Evolutionary conservation across 1,140 invertebrate genomes (phyloP), one percentile per base, ranked within the genome.

Genomic region (Eulimnadia texana): DNA sequence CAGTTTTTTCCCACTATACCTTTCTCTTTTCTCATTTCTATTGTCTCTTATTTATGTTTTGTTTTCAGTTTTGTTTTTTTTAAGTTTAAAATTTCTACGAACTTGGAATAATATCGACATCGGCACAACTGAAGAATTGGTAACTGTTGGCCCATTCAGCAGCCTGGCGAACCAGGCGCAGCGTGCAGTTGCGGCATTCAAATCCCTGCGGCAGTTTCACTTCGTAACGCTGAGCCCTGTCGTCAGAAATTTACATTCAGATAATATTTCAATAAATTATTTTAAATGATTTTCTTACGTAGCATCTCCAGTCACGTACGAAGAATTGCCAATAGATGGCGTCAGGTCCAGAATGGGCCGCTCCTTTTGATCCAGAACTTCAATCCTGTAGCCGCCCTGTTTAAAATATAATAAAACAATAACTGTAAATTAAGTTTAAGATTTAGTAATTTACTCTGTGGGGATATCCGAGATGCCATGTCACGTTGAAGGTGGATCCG

Each of bases 401-500:
- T 81, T 80, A 71, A 25, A 49, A 64, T 24, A 50, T 25, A 23
- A 28, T 20, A 28, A 27, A 60, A 28, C n/a, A n/a, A n/a, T n/a
- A n/a, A 13, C 28, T 1, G 56, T 2, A 2, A 58, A 0, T 53
- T 53, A 25, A 1, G 52, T 13, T 57, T 13, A 67, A 64, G 52
- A 80, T 84, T 87, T 79, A 20, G 24, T 54, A 60, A n/a, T 60
- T 3, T 60, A 94, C 92, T 76, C 80, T 77, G 71, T 96, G 91
- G 3, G 93, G 88, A 77, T 93, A 94, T 10, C 89, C 89, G 67
- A 95, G 78, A 75, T 93, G 89, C 92, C 92, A 97, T 61, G 90
- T 85, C 55, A 93, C 82, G 73, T 92, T 94, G 70, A 96, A 85
- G 63, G 80, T 81, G 65, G 86, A 84, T 63, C 88, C 89, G 29